Base-by-base conservation (phyloP, 2,888 invertebrate genomes). In the Ornithoptera priamus region DNA sequence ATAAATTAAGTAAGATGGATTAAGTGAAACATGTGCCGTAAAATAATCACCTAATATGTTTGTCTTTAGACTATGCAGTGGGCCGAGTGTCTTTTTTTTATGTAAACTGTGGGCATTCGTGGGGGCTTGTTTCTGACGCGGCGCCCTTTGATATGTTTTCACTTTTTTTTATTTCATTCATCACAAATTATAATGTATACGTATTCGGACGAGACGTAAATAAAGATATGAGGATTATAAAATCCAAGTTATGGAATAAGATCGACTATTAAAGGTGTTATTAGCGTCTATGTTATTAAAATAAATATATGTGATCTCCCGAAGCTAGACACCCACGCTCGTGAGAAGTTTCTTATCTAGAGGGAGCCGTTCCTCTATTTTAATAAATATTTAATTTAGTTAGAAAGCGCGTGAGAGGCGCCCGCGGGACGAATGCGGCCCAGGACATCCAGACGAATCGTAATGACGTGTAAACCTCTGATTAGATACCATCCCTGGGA, bases 401-500 rank as follows among this genome's bases (percentile, higher is more conserved):
- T 80, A 80, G 82, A 82, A 85, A 85, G 81, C 81, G 83, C 78
- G 81, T 76, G 78, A 79, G 81, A 82, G 78, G 76, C 77, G 78
- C 57, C 67, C 46, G 70, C 61, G 61, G 61, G 57, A 30, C 70
- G 76, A 69, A 74, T 77, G 79, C 75, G 78, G 80, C 80, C 76
- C 81, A 81, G 80, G 78, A 76, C 79, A 80, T 82, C 78, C 81
- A 83, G 81, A 75, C 80, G 81, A 89, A 85, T 87, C 83, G 86
- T 87, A 84, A 85, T 87, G 82, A 78, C 81, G 84, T 84, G 82
- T 88, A 87, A 85, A 88, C 86, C 83, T 84, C 80, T 85, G 90
- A 92, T 91, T 92, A 91, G 90, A 92, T 92, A 90, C 80, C 85
- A 82, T 81, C 83, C 85, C 82, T 90, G 90, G 89, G 90, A 90